Percentiles rank a stretch among this genome's conserved stretches.
Evolutionary conservation across 2,797 vertebrate genomes (phyloP).

Genomic region (Caiman crocodilus): DNA sequence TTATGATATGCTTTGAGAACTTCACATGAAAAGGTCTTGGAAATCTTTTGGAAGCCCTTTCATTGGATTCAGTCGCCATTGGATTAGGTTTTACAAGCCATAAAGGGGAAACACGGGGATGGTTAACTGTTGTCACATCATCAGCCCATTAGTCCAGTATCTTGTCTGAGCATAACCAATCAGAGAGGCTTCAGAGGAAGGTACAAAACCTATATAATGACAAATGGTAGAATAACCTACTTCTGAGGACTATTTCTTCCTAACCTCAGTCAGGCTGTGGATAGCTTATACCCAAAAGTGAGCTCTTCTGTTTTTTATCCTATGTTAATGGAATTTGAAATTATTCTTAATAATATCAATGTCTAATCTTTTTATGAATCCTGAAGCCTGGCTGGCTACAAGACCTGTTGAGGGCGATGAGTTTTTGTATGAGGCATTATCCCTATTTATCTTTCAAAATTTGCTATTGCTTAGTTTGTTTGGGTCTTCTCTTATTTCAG

Average conservation of each 20-base stretch:
- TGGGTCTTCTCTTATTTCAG: neutral
- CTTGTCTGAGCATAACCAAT: neutral
- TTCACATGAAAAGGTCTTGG: neutral
- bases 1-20: neutral
- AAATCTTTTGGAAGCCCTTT: neutral
- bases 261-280: neutral
- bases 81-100: neutral
- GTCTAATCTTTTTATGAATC: neutral
- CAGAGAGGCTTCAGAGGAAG: neutral
- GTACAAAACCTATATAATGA: neutral
- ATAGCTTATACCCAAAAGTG: neutral
- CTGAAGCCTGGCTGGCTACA: neutral
- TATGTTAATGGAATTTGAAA: neutral
- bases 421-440: neutral
- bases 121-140: neutral
- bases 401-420: neutral
- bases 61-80: neutral
- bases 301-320: neutral
- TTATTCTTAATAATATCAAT: neutral
- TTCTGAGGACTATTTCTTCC: neutral
- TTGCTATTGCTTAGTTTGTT: neutral
- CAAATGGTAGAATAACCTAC: neutral
- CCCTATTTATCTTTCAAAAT: neutral
- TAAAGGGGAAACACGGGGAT: neutral
- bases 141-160: neutral